phyloP scores from a whole-genome alignment of 2,797 vertebrate species.

The Argyrosomus regius region DNA sequence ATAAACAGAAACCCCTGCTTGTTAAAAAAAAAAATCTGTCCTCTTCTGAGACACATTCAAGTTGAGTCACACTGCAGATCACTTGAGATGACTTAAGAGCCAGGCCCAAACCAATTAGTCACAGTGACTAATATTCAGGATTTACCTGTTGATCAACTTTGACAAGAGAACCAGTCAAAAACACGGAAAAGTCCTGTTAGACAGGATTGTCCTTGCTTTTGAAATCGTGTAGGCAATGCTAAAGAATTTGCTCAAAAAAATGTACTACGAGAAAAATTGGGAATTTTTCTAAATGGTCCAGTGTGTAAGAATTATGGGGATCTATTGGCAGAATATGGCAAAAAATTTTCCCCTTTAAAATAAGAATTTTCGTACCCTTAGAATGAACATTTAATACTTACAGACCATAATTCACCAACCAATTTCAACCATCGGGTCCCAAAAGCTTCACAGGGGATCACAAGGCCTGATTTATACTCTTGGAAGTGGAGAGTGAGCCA shows the following conservation, averaged over 20 bases:
- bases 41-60: background rate
- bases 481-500: too few species aligned
- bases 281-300: background rate
- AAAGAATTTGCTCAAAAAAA: background rate
- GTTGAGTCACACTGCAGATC: background rate
- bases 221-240: background rate
- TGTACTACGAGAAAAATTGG: background rate
- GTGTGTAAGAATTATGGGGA: too few species aligned
- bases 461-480: too few species aligned
- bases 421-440: too few species aligned
- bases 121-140: background rate
- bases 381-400: too few species aligned
- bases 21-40: background rate
- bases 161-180: background rate
- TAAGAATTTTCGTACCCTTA: too few species aligned
- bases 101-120: background rate
- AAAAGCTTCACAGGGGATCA: too few species aligned
- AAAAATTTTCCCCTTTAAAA: too few species aligned
- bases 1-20: background rate
- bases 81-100: background rate
- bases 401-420: too few species aligned
- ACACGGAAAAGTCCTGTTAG: background rate
- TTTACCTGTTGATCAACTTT: slow-evolving; percentile 38
- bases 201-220: background rate
- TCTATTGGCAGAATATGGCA: too few species aligned